Conservation (phyloP, 1,140 invertebrate species). For the Triops longicaudatus region DNA sequence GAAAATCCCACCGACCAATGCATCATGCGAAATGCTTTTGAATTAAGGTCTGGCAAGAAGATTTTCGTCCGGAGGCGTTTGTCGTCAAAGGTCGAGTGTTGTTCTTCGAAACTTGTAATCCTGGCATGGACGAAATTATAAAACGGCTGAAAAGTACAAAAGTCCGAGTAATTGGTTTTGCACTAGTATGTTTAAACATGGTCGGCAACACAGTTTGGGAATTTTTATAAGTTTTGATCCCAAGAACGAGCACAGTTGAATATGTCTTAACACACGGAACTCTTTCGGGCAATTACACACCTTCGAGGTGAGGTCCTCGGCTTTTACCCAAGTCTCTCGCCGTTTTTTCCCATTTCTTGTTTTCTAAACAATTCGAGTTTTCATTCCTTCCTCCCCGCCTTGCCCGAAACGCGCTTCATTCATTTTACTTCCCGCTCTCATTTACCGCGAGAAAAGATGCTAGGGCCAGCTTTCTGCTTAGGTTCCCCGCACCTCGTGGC, state of each 20-base stretch:
- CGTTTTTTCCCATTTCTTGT: not conserved
- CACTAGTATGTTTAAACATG: not conserved
- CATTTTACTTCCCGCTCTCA: conserved; percentile 6
- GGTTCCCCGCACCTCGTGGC: not conserved
- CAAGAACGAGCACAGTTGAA: not conserved
- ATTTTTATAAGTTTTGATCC: not conserved
- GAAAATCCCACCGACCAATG: conserved; percentile 3
- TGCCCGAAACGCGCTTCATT: not conserved
- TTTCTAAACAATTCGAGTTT: conserved; percentile 2
- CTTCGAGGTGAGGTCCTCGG: not conserved
- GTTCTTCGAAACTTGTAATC: not conserved
- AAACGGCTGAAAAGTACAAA: too few relatives aligned
- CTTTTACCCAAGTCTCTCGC: not conserved
- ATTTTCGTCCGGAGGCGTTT: conserved; percentile 6
- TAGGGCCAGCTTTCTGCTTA: not conserved
- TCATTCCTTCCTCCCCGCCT: not conserved
- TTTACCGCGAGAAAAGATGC: not conserved
- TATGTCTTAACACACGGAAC: conserved; percentile 7
- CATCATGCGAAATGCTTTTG: not conserved
- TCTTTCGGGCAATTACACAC: conserved; percentile 12
- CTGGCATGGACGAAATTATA: too few relatives aligned
- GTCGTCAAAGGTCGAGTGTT: not conserved
- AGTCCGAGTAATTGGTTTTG: not conserved
- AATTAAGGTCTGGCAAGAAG: conserved; percentile 4
- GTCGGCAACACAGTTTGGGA: not conserved